Percentiles rank a stretch among this genome's conserved stretches.
phyloP scores from a whole-genome alignment of 2,113 vertebrate species.

The Mandrillus leucophaeus region DNA sequence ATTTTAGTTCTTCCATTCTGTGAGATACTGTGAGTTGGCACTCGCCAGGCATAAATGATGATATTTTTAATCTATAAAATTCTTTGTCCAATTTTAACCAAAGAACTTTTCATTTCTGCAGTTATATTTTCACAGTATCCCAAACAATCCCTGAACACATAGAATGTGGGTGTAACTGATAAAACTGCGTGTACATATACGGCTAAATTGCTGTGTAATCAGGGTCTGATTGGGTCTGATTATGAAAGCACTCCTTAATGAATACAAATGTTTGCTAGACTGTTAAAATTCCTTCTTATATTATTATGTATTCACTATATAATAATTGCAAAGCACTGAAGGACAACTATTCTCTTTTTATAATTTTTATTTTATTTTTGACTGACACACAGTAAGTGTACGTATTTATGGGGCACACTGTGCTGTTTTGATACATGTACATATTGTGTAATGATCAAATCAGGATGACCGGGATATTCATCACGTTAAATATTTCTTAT shows the following conservation, averaged over 20 bases:
- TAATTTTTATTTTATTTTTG: background rate
- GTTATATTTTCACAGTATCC: conserved; percentile 45
- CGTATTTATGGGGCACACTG: background rate
- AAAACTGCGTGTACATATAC: conserved; percentile 50
- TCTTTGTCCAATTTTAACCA: background rate
- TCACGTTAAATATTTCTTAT: background rate
- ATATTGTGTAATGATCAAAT: background rate
- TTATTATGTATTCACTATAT: conserved; percentile 58
- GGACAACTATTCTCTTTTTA: conserved; percentile 28
- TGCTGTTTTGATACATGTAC: background rate
- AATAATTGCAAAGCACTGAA: conserved; percentile 46
- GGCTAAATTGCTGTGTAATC: conserved; percentile 68
- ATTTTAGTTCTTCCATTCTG: background rate
- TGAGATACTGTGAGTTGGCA: background rate
- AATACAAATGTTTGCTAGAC: conserved; percentile 61
- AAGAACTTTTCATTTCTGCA: conserved; percentile 25
- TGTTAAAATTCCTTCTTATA: conserved; percentile 48
- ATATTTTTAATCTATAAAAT: background rate
- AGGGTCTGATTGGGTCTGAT: conserved; percentile 61
- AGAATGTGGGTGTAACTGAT: conserved; percentile 46
- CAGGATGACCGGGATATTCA: background rate
- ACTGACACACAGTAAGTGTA: background rate
- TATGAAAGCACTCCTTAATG: conserved; percentile 63
- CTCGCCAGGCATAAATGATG: background rate
- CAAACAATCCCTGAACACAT: conserved; percentile 29